A percentile compares a stretch with the other conserved stretches of the same genome.
Evolutionary conservation across 2,113 vertebrate genomes (phyloP).

Genomic region (Cebidichthys violaceus): DNA sequence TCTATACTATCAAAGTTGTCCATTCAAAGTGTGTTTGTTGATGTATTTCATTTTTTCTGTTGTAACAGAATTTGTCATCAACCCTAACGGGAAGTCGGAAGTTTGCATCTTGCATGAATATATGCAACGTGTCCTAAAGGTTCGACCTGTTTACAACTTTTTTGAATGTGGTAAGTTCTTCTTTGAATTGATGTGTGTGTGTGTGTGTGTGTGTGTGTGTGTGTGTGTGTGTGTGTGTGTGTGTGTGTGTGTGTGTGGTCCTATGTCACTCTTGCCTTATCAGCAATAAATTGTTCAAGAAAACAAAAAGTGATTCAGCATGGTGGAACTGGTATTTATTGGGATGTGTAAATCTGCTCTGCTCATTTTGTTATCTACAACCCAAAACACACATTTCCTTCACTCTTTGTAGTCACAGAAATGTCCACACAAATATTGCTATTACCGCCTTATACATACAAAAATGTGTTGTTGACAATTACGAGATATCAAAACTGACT

Average conservation of each 20-base stretch:
- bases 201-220: too few relatives aligned
- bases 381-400: not conserved
- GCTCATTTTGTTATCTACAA: not conserved
- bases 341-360: not conserved
- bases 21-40: not conserved
- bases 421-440: not conserved
- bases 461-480: not conserved
- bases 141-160: conserved; percentile 99
- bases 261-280: not conserved
- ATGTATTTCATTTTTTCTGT: conserved; percentile 24
- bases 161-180: conserved; percentile 99
- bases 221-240: too few relatives aligned
- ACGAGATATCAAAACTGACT: not conserved
- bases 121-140: conserved; percentile 99
- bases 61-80: conserved; percentile 95
- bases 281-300: not conserved
- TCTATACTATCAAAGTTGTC: not conserved
- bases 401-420: not conserved
- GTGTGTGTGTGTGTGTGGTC: too few relatives aligned
- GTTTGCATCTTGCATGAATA: conserved; percentile 99
- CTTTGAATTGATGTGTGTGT: too few relatives aligned
- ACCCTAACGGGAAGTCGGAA: conserved; percentile 99
- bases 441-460: not conserved
- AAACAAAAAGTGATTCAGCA: not conserved
- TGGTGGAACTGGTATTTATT: not conserved